Evolutionary conservation across 2,888 invertebrate genomes (phyloP).

Genomic region (Drosophila borealis): DNA sequence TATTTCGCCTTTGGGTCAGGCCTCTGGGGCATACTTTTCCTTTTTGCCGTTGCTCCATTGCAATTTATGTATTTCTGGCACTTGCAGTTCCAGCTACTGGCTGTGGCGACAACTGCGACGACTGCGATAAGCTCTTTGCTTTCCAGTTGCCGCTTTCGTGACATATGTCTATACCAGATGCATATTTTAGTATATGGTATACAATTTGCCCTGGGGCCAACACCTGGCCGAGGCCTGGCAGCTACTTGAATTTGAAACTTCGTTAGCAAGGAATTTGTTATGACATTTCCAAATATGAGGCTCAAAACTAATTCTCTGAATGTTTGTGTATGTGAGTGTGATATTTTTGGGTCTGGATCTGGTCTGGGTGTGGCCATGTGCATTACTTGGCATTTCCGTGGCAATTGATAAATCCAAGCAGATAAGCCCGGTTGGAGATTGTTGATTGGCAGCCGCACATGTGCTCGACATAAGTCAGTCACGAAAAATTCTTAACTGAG

Average conservation of each 20-base stretch:
- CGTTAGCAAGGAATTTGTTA: slow-evolving; percentile 67
- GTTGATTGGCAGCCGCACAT: slow-evolving; percentile 62
- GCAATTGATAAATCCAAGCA: slow-evolving; percentile 58
- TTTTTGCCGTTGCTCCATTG: slow-evolving; percentile 47
- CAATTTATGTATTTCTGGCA: slow-evolving; percentile 65
- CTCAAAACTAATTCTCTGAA: slow-evolving; percentile 34
- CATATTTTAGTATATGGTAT: slow-evolving; percentile 9
- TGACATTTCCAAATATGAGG: slow-evolving; percentile 65
- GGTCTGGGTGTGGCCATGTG: slow-evolving; percentile 63
- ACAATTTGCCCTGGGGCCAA: slow-evolving; percentile 40
- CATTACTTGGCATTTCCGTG: slow-evolving; percentile 70
- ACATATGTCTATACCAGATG: slow-evolving; percentile 38
- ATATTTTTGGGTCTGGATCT: slow-evolving; percentile 35
- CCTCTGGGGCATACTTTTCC: slow-evolving; percentile 54
- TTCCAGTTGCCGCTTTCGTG: slow-evolving; percentile 43
- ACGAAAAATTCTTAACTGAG: slow-evolving; percentile 20
- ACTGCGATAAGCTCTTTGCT: slow-evolving; percentile 30
- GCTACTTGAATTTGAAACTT: slow-evolving; percentile 51
- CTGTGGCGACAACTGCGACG: slow-evolving; percentile 47
- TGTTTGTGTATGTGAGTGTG: slow-evolving; percentile 12
- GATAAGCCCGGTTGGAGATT: slow-evolving; percentile 67
- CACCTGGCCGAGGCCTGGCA: slow-evolving; percentile 48
- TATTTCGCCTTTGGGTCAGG: slow-evolving; percentile 57
- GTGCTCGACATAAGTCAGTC: slow-evolving; percentile 10
- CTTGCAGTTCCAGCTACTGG: slow-evolving; percentile 68